A percentile compares a stretch with the other conserved stretches of the same genome.
Conservation (phyloP, 2,113 vertebrate species). For the Ctenomys sociabilis region DNA sequence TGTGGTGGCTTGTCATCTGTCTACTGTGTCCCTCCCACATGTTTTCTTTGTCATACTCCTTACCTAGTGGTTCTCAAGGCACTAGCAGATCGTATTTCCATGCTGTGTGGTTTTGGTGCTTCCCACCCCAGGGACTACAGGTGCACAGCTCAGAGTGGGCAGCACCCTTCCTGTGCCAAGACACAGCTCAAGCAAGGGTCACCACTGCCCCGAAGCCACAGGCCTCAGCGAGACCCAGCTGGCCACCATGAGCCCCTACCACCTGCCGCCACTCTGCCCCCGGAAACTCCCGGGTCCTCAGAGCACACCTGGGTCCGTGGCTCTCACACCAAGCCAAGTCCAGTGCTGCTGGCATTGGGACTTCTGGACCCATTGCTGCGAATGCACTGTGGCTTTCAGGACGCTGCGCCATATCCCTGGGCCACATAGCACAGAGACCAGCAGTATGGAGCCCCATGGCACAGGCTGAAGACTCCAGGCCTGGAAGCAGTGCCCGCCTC, state of each 20-base stretch:
- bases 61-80: neutral
- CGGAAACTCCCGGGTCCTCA: neutral
- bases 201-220: neutral
- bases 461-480: neutral
- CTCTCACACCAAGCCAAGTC: neutral
- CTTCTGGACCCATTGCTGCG: neutral
- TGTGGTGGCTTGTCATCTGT: rapidly evolving
- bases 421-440: neutral
- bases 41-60: neutral
- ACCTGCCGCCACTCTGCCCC: neutral
- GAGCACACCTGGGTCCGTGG: rapidly evolving
- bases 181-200: neutral
- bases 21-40: neutral
- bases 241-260: rapidly evolving
- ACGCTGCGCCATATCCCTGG: neutral
- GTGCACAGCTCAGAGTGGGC: neutral
- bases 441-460: too few species aligned
- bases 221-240: neutral
- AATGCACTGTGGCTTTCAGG: neutral
- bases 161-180: neutral
- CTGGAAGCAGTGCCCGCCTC: neutral
- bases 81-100: neutral
- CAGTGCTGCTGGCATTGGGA: neutral
- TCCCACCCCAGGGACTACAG: neutral
- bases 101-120: neutral